Evolutionary conservation across 2,113 vertebrate genomes (phyloP).

Genomic region (Ceuthmochares aereus): DNA sequence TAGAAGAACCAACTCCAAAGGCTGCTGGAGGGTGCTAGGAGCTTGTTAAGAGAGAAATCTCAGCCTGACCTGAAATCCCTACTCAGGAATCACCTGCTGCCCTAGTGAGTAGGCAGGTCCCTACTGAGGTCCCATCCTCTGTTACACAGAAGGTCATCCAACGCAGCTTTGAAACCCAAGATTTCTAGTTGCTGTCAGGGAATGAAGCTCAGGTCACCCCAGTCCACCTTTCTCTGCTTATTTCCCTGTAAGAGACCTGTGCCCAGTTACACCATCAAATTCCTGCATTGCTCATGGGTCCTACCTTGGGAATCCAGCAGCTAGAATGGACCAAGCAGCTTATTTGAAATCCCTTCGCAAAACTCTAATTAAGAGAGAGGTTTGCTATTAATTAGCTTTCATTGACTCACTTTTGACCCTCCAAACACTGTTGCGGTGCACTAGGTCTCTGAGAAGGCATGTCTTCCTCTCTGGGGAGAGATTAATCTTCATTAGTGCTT

Average conservation of each 20-base stretch:
- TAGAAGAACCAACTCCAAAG: not conserved
- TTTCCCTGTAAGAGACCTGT: not conserved
- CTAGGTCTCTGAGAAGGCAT: conserved; percentile 4
- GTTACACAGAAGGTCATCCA: not conserved
- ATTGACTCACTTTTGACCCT: conserved; percentile 53
- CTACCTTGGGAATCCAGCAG: not conserved
- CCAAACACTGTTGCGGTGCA: not conserved
- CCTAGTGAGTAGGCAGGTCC: not conserved
- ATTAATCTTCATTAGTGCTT: conserved; percentile 49
- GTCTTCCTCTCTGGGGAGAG: conserved; percentile 21
- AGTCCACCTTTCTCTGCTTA: not conserved
- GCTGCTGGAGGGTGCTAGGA: not conserved
- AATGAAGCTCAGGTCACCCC: not conserved
- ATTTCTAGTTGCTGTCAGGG: not conserved
- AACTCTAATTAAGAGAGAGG: conserved; percentile 38
- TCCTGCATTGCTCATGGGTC: not conserved
- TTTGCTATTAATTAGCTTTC: conserved; percentile 56
- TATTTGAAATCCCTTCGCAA: conserved; percentile 4
- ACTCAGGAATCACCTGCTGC: not conserved
- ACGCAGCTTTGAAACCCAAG: not conserved
- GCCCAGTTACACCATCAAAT: not conserved
- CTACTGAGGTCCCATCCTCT: not conserved
- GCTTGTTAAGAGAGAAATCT: not conserved
- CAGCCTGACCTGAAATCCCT: not conserved
- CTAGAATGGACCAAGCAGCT: not conserved